Base-by-base conservation (phyloP, 2,888 invertebrate species). In the Plutella xylostella region DNA sequence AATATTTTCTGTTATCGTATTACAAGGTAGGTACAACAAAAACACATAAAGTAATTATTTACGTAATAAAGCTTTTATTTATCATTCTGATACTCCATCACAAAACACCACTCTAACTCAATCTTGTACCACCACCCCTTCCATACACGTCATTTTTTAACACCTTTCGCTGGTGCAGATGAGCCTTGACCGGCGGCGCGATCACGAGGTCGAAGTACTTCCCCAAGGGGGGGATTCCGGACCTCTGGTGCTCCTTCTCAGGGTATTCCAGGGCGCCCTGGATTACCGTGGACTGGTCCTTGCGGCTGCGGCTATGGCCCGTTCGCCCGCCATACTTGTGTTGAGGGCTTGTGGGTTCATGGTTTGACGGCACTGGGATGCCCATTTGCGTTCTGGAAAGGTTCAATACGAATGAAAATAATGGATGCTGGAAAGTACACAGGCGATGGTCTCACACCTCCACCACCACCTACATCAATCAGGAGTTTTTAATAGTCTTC, bases 121-220 rank as follows among this genome's bases (percentile, higher is more conserved):
- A n/a, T n/a, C n/a, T n/a, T n/a, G n/a, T n/a, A n/a, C n/a, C n/a
- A n/a, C n/a, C n/a, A n/a, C n/a, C n/a, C n/a, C n/a, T n/a, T n/a
- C n/a, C n/a, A n/a, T n/a, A n/a, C n/a, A n/a, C n/a, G n/a, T n/a
- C n/a, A n/a, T n/a, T n/a, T n/a, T n/a, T n/a, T n/a, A n/a, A n/a
- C n/a, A n/a, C n/a, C n/a, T n/a, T n/a, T 80, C 42, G 82, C 64
- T 2, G 82, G 77, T n/a, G n/a, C 44, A 77, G 79, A 11, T 80
- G 47, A 3, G 80, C 66, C 54, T 78, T 78, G 34, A 82, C 78
- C 2, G 79, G 82, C 2, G 82, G 82, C 0, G 82, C 82, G 38
- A 83, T 83, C 22, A 83, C 82, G 18, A 82, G 82, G 50, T 82
- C 80, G 51, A 82, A 83, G 53, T 82, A 83, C 58, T 83, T 83